Base-by-base conservation (phyloP, 37 sponge, comb jelly and placozoan species). In the Hormiphora californensis region DNA sequence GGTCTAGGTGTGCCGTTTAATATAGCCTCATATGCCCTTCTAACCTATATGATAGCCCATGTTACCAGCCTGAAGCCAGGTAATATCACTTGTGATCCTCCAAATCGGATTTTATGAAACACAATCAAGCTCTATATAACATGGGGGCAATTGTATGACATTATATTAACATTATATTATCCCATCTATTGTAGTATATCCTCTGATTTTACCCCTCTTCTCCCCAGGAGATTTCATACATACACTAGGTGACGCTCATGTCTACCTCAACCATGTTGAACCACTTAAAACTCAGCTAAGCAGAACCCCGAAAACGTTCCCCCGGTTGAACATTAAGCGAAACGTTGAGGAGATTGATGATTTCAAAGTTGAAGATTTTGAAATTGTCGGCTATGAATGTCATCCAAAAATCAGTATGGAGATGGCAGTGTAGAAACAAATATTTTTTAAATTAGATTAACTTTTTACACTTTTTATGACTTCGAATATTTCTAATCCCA, bases 1-100 rank as follows among this genome's bases (percentile, higher is more conserved):
- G 98, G 98, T 54, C 86, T 97, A 23, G 98, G 98, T 41, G 95
- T 97, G 1, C 98, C 98, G 0, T 97, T 97, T 92, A 97, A 97
- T 85, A 94, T 97, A 59, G 98, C 98, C 30, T 93, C 94, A 89
- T 94, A 94, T 59, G 88, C 99, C 40, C 88, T 94, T 11, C 92
- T 94, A 27, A 94, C 99, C 11, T 92, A 94, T 89, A 97, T 97
- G 98, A 92, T 97, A 54, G 98, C 98, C 35, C 93, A 94, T 63
- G 88, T 94, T 43, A 94, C 95, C 63, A 61, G 92, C 51, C 85
- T 88, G n/a, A 28, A 88, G 49, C 85, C 68, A 86, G 68, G 68
- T 65, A 65, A 17, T 46, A n/a, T n/a, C n/a, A n/a, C n/a, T n/a
- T n/a, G n/a, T n/a, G n/a, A n/a, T n/a, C n/a, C n/a, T n/a, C n/a